Conservation (phyloP, 1,140 invertebrate genomes). For the Dendrolimus kikuchii region DNA sequence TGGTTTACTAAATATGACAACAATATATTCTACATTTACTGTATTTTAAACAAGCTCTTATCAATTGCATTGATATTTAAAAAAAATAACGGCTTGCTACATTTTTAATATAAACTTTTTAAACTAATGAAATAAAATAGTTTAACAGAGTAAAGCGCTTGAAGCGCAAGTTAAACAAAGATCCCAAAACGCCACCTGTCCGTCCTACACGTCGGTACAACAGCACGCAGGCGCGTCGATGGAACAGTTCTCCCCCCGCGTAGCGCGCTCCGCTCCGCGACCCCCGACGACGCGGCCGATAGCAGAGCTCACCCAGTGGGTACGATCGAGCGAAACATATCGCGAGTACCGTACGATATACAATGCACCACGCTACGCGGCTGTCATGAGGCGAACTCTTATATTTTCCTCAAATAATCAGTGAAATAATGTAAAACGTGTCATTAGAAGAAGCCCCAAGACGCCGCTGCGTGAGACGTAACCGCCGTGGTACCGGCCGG, state of each 20-base stretch:
- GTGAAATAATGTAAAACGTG: constrained; percentile 66
- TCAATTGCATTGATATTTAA: too few relatives aligned
- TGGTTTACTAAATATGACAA: too few relatives aligned
- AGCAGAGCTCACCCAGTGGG: constrained; percentile 15
- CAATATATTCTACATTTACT: too few relatives aligned
- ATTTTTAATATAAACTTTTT: too few relatives aligned
- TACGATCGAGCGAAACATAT: constrained; percentile 55
- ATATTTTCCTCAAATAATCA: constrained; percentile 47
- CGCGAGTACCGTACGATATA: constrained; percentile 33
- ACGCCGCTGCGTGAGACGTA: constrained; percentile 19
- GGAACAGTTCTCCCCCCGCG: constrained; percentile 41
- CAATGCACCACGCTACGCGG: constrained; percentile 50
- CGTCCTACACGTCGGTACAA: constrained; percentile 32
- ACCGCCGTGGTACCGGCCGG: constrained; percentile 30
- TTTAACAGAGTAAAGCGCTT: constrained; percentile 1
- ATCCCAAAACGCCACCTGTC: constrained; percentile 39
- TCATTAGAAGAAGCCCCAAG: constrained; percentile 23
- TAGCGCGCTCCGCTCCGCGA: constrained; percentile 28
- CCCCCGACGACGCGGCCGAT: constrained; percentile 22
- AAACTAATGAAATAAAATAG: too few relatives aligned
- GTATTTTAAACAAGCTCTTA: too few relatives aligned
- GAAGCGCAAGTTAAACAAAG: constrained; percentile 8
- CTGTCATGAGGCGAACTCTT: constrained; percentile 49
- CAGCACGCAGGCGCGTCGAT: constrained; percentile 28
- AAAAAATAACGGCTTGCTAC: too few relatives aligned